Base-by-base conservation (phyloP, 2,888 invertebrate species). In the Thysanoteuthis rhombus region DNA sequence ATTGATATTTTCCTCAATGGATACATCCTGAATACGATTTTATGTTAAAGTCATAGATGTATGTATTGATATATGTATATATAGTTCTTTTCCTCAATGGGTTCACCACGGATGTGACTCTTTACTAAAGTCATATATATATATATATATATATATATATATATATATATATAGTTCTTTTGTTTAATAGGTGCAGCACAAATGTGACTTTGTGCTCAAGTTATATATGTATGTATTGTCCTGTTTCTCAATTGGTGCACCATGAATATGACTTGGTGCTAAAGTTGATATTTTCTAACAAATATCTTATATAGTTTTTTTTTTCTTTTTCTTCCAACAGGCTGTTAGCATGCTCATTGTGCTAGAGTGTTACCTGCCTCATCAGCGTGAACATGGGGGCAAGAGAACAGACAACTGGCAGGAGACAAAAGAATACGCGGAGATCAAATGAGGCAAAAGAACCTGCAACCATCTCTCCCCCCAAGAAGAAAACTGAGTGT, bases 301-400 rank as follows among this genome's bases (percentile, higher is more conserved):
- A n/a, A 58, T 58, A 8, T 25, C 32, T 58, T 8, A 25, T 28
- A 58, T 28, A 58, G 10, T 58, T 28, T 32, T n/a, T 25, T 92
- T 28, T 91, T 42, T 32, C 45, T 40, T 5, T 92, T 28, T 92
- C 3, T 92, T 32, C 45, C 42, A 28, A 45, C 40, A 92, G 92
- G 92, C 92, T n/a, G n/a, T 92, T 92, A 39, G n/a, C 45, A 92
- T 92, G 92, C 92, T 36, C 45, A 45, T 22, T 45, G 92, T n/a
- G n/a, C 32, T 92, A 92, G 45, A 45, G 42, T 28, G 32, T 40
- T 19, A 92, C 45, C 42, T 28, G 52, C 52, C 47, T 39, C 25
- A 39, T 47, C 93, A 93, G 58, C 45, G 45, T 47, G 47, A 93
- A 93, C 52, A 93, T 93, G 93, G 93, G 52, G 93, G 93, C 58